These are phyloP conservation scores for Glaucomys volans DNA, from an alignment of 2,113 vertebrate genomes.

Conservation along the genomic window DNA sequence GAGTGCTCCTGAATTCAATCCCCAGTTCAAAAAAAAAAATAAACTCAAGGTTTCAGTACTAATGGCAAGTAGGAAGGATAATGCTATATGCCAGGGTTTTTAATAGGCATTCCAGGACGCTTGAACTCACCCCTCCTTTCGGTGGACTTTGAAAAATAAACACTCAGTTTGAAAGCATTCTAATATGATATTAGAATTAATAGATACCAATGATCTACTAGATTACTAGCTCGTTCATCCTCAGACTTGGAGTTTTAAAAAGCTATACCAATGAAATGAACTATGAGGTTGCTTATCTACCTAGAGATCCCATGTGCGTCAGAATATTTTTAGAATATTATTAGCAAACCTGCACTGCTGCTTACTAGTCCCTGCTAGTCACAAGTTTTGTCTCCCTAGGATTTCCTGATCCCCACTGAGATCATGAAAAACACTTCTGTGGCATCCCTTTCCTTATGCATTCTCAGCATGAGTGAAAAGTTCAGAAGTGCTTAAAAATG, in stretches of 20 bases:
- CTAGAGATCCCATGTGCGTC: not conserved
- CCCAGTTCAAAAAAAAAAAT: too few relatives aligned
- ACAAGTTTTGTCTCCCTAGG: not conserved
- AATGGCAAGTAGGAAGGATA: not conserved
- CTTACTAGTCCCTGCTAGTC: not conserved
- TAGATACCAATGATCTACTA: not conserved
- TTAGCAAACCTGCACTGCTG: not conserved
- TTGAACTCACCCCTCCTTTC: not conserved
- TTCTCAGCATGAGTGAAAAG: not conserved
- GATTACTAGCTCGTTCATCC: not conserved
- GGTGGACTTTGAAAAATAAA: not conserved
- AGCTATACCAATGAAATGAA: not conserved
- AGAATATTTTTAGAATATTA: not conserved
- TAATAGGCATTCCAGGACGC: not conserved
- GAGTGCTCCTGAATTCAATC: too few relatives aligned
- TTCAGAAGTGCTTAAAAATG: not conserved
- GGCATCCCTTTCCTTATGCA: not conserved
- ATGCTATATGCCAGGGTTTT: not conserved
- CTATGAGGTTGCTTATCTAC: not conserved
- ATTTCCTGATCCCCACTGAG: not conserved
- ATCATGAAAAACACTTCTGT: not conserved
- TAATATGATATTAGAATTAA: not conserved
- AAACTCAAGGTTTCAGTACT: not conserved
- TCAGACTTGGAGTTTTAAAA: constrained; percentile 29
- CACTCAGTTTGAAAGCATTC: not conserved